These are phyloP conservation scores for Yponomeuta sedellus DNA, from an alignment of 2,888 invertebrate species.

Conservation along the genomic window DNA sequence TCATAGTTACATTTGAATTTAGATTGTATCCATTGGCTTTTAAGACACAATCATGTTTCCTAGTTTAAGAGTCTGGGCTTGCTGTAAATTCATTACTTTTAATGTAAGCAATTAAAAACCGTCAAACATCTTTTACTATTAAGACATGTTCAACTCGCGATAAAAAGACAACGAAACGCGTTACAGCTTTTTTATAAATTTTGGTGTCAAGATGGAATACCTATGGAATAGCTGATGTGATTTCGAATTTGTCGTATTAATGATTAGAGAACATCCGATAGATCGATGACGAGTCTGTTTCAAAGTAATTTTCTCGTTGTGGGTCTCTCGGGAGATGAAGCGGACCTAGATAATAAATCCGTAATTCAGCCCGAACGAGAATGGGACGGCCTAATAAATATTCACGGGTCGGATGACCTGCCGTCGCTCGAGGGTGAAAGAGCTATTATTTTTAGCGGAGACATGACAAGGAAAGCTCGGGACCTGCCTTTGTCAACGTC, in stretches of 20 bases:
- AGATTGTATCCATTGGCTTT: too few species aligned
- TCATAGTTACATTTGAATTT: too few species aligned
- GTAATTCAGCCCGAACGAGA: constrained; percentile 33
- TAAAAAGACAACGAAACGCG: too few species aligned
- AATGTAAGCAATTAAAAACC: too few species aligned
- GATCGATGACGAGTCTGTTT: constrained; percentile 27
- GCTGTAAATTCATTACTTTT: too few species aligned
- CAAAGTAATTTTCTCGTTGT: constrained; percentile 33
- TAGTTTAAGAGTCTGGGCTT: too few species aligned
- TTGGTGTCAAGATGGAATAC: too few species aligned
- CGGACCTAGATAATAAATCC: constrained; percentile 44
- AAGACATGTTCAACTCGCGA: too few species aligned
- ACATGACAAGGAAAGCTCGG: constrained; percentile 12
- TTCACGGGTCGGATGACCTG: constrained; percentile 40
- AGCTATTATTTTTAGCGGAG: constrained; percentile 26
- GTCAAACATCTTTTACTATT: too few species aligned
- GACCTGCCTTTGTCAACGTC: constrained; percentile 5
- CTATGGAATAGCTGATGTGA: not conserved
- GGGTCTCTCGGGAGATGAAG: constrained; percentile 28
- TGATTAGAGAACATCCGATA: constrained; percentile 1
- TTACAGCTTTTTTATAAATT: too few species aligned
- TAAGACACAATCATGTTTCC: too few species aligned
- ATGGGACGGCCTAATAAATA: constrained; percentile 50
- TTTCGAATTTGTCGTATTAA: constrained; percentile 17
- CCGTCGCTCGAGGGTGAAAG: constrained; percentile 41